Evolutionary conservation across 2,888 invertebrate species (phyloP).

Genomic region (Tiliacea aurago): DNA sequence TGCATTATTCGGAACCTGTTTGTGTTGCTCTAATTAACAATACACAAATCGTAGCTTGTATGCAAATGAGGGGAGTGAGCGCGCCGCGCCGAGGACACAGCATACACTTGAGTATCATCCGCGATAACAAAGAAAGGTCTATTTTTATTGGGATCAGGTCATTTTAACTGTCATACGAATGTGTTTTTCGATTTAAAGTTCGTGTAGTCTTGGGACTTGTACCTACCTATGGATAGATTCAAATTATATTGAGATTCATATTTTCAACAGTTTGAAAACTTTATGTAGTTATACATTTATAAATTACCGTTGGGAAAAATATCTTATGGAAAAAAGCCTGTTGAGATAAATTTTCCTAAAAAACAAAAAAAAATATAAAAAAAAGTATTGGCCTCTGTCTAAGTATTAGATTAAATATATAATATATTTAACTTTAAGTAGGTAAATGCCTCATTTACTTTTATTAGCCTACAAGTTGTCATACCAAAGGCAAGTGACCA

Average conservation of each 20-base stretch:
- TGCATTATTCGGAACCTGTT: slow-evolving; percentile 87
- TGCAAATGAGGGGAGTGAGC: slow-evolving; percentile 85
- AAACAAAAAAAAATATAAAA: too few relatives aligned
- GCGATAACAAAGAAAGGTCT: slow-evolving; percentile 71
- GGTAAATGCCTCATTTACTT: slow-evolving; percentile 22
- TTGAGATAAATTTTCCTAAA: not conserved
- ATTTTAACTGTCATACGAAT: slow-evolving; percentile 65
- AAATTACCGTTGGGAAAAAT: not conserved
- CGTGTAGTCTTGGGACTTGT: slow-evolving; percentile 47
- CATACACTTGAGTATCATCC: slow-evolving; percentile 70
- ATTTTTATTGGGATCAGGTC: slow-evolving; percentile 73
- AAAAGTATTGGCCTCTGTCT: too few relatives aligned
- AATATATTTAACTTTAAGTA: not conserved
- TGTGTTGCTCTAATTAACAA: slow-evolving; percentile 90
- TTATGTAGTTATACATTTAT: too few relatives aligned
- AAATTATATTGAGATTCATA: not conserved
- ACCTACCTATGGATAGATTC: not conserved
- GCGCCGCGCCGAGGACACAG: slow-evolving; percentile 61
- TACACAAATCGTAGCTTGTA: slow-evolving; percentile 91
- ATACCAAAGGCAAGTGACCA: slow-evolving; percentile 62
- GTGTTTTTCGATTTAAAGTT: slow-evolving; percentile 43
- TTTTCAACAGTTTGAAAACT: not conserved
- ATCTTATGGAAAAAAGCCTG: not conserved
- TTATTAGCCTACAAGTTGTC: slow-evolving; percentile 24
- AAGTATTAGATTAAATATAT: not conserved